Evolutionary conservation across 2,113 vertebrate genomes (phyloP), one percentile per base, ranked within the genome.

Genomic region (Myiozetetes cayanensis): DNA sequence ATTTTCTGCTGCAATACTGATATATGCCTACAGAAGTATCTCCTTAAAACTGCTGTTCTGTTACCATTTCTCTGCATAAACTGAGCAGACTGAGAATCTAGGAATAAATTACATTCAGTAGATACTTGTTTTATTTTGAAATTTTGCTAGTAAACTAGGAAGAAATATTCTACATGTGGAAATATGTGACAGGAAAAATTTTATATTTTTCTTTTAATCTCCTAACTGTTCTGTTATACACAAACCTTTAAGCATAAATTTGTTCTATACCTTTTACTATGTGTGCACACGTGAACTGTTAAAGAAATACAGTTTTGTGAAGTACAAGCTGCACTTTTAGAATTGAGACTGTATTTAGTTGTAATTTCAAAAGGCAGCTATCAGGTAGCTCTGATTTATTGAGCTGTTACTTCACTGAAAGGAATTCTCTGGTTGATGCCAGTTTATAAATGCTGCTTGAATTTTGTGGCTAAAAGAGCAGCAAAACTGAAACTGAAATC

Each of bases 121-220:
- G 53, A 23, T 84, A 68, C 12, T 67, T 46, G 39, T 35, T 88
- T 70, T 74, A 56, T 56, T 93, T 67, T 75, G 18, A 33, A 8
- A 71, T 82, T 82, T 67, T 89, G 6, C 37, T 41, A 47, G 39
- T 82, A 85, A 82, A 59, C 3, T 30, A 65, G 33, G 28, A 77
- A 10, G 22, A 73, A 70, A 43, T 41, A 22, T 4, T 5, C 12
- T 94, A 81, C 56, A 59, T 78, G 14, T 41, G 23, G 27, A 85
- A 81, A 56, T 74, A 20, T 0, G 1, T 17, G 2, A 14, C 35
- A 47, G 25, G 35, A 30, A 52, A 37, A 24, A 21, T 46, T 0
- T 8, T 5, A 41, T 44, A 19, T 27, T 14, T 10, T 31, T 62
- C 49, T 22, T 24, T 62, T 63, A 28, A 4, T 59, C 53, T 56